Percentiles rank a stretch among this genome's conserved stretches.
These are phyloP conservation scores for Aegotheles bennettii DNA, from an alignment of 2,113 vertebrate genomes.

Conservation along the genomic window DNA sequence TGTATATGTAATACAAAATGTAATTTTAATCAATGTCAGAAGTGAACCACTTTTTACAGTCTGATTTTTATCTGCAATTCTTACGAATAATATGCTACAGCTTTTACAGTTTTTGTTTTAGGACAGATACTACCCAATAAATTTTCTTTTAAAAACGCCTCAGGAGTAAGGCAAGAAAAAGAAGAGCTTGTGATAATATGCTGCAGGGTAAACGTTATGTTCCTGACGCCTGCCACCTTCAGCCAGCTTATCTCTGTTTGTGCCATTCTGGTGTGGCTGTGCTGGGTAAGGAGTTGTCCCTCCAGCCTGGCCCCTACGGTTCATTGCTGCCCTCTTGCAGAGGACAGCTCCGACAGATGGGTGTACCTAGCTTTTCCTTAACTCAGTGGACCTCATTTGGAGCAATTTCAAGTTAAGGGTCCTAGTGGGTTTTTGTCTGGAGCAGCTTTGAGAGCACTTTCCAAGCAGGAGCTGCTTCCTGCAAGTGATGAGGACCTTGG, in stretches of 20 bases:
- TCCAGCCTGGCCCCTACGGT: background rate
- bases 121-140: background rate
- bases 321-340: background rate
- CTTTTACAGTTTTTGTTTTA: background rate
- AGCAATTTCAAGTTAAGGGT: background rate
- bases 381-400: background rate
- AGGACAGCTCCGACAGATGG: background rate
- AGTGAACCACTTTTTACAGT: background rate
- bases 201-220: accelerated
- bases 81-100: background rate
- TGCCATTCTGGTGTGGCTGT: background rate
- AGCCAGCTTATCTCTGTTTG: background rate
- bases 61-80: background rate
- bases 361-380: background rate
- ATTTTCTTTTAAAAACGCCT: background rate
- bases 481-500: background rate
- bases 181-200: background rate
- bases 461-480: background rate
- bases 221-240: background rate
- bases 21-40: slow-evolving; percentile 14
- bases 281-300: background rate
- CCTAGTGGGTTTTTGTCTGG: background rate
- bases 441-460: background rate
- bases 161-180: background rate
- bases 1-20: slow-evolving; percentile 8